Evolutionary conservation across 2,113 vertebrate genomes (phyloP), one percentile per base, ranked within the genome.

Genomic region (Sander lucioperca): DNA sequence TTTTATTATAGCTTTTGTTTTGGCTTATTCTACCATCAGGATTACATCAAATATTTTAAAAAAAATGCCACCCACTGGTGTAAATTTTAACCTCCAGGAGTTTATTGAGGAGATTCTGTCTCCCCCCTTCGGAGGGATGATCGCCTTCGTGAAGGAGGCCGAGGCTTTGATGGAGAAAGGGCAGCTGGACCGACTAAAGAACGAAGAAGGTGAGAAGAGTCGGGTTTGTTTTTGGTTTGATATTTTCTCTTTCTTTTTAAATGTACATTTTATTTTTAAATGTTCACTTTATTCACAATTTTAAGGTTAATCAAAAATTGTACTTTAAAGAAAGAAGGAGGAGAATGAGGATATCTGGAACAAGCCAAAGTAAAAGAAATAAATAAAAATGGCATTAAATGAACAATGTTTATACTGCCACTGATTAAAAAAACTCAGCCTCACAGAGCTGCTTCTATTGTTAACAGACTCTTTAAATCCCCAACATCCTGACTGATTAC

Each of bases 101-200:
- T 98, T 98, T 58, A 97, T 98, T 0, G 97, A 98, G 86, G 97
- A 98, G 92, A 93, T 98, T 58, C 87, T 98, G 4, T 96, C 97
- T 0, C 94, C 97, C 0, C 97, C 97, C 0, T 98, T 98, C 1
- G 97, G 97, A 10, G 97, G 97, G 13, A 97, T 98, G 96, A 97
- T 98, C 39, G 91, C 97, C 4, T 98, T 98, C 33, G 96, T 98
- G 87, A 98, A 98, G 91, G 97, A 98, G 88, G 96, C 96, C 0
- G 97, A 98, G 90, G 94, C 93, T 6, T 87, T 98, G 89, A 94
- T 97, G 83, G 97, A 98, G 91, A 96, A 96, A 86, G 97, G 97
- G 13, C 96, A 97, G 81, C 94, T 97, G 51, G 97, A 98, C 19
- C 93, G 95, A 0, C 95, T 98, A 59, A 96, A 96, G 77, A 96